phyloP scores from a whole-genome alignment of 2,113 vertebrate genomes.

The Oryzias woworae region DNA sequence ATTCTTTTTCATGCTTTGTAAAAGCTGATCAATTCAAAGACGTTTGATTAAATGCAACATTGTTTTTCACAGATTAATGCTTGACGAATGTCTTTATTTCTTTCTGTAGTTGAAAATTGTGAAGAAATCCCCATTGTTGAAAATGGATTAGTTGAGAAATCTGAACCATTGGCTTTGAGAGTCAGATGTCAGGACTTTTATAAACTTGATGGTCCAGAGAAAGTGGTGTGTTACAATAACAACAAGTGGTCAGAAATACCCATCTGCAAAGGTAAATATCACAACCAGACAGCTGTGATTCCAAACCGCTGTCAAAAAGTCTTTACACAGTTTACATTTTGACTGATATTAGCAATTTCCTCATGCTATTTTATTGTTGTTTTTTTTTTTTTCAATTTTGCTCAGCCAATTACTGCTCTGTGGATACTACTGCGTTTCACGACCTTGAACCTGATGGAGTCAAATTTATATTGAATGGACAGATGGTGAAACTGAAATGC shows the following conservation, averaged over 20 bases:
- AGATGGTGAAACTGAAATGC: too few relatives aligned
- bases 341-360: too few relatives aligned
- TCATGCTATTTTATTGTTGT: too few relatives aligned
- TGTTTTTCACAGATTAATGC: not conserved
- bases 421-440: too few relatives aligned
- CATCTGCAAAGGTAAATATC: constrained; percentile 36
- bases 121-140: accelerated
- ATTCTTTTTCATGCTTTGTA: not conserved
- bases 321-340: too few relatives aligned
- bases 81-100: not conserved
- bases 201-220: constrained; percentile 7
- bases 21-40: not conserved
- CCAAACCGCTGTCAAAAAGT: too few relatives aligned
- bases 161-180: accelerated
- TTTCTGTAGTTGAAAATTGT: constrained; percentile 33
- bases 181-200: not conserved
- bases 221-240: constrained; percentile 12
- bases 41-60: not conserved
- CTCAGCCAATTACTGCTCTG: too few relatives aligned
- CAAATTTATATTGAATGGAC: too few relatives aligned
- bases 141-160: not conserved
- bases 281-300: too few relatives aligned
- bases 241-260: constrained; percentile 18
- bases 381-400: too few relatives aligned
- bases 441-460: too few relatives aligned